Evolutionary conservation across 64 coral and sea anemone species (phyloP).

Genomic region (Porites australiensis): DNA sequence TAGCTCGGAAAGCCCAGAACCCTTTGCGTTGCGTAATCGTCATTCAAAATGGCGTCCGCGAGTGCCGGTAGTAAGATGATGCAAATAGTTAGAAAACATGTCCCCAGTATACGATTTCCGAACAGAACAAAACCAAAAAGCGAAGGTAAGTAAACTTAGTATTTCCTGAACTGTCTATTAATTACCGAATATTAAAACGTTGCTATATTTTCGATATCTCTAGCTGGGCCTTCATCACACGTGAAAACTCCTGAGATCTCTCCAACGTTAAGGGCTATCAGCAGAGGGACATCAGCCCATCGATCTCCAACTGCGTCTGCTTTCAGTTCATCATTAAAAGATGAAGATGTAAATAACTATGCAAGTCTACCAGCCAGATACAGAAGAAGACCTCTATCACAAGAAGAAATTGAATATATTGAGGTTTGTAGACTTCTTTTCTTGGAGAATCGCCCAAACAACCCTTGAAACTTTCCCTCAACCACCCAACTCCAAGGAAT

Average conservation of each 20-base stretch:
- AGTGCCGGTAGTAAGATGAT: constrained; percentile 49
- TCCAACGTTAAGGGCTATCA: constrained; percentile 40
- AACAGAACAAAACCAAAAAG: constrained; percentile 50
- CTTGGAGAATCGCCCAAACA: neutral
- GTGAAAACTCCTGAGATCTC: constrained; percentile 51
- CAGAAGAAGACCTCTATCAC: constrained; percentile 61
- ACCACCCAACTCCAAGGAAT: neutral
- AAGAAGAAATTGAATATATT: constrained; percentile 91
- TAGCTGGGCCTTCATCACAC: constrained; percentile 11
- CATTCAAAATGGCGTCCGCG: constrained; percentile 91
- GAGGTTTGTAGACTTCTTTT: constrained; percentile 49
- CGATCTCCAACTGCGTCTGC: neutral
- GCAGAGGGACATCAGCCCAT: neutral
- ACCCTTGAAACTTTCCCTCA: neutral
- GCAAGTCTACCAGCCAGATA: constrained; percentile 76
- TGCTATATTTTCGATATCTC: neutral
- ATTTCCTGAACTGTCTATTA: neutral
- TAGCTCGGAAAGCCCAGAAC: constrained; percentile 13
- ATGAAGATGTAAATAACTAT: constrained; percentile 7
- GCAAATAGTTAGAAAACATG: constrained; percentile 78
- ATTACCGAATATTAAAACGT: neutral
- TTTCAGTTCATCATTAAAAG: neutral
- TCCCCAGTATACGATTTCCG: constrained; percentile 84
- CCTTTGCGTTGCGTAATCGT: neutral
- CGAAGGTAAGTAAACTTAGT: constrained; percentile 54